Conservation (phyloP, 2,113 vertebrate species). For the Pseudopipra pipra region DNA sequence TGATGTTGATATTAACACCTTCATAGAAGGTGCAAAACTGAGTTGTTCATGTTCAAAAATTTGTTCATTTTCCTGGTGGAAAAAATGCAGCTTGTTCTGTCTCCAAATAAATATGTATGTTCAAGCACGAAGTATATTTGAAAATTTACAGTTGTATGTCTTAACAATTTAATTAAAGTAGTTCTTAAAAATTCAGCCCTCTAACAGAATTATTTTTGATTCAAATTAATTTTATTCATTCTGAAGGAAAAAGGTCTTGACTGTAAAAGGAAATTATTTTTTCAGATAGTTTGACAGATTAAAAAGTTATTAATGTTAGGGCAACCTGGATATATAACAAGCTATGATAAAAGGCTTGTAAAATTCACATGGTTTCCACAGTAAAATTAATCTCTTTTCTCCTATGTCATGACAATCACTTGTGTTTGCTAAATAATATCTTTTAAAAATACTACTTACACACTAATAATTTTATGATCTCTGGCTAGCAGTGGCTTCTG, state of each 20-base stretch:
- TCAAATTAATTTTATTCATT: neutral
- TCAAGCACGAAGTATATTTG: neutral
- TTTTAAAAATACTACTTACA: neutral
- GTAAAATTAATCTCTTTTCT: neutral
- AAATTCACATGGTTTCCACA: neutral
- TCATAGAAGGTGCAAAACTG: neutral
- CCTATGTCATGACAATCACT: neutral
- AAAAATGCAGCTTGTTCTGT: neutral
- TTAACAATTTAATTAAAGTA: neutral
- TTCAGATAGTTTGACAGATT: neutral
- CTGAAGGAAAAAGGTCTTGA: neutral
- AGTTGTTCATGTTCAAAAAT: neutral
- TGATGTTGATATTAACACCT: neutral
- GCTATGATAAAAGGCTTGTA: neutral
- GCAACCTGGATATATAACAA: neutral
- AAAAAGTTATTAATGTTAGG: neutral
- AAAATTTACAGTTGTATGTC: neutral
- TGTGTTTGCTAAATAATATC: neutral
- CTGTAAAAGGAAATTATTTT: neutral
- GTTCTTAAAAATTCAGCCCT: neutral
- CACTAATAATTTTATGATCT: neutral
- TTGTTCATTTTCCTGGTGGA: neutral
- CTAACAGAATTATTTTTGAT: neutral
- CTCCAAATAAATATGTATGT: neutral
- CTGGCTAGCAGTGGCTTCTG: neutral